Percentiles rank a stretch among this genome's conserved stretches.
Conservation (phyloP, 2,113 vertebrate genomes). For the Dermatemys mawii region DNA sequence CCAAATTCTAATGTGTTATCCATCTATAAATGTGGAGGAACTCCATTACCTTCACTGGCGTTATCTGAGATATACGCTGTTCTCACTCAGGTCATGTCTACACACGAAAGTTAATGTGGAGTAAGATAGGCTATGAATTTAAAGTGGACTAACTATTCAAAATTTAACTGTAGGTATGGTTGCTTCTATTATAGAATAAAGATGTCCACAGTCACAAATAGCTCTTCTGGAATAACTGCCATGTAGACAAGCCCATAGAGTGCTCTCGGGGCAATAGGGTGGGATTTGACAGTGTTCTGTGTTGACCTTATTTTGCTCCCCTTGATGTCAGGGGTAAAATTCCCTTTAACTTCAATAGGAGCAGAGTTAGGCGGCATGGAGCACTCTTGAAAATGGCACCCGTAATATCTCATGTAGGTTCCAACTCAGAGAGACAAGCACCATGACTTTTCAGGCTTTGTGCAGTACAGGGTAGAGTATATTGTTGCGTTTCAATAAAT, state of each 20-base stretch:
- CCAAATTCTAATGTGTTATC: neutral
- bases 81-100: neutral
- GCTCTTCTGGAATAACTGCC: neutral
- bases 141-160: neutral
- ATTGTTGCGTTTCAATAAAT: neutral
- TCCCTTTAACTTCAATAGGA: neutral
- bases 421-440: fast-evolving
- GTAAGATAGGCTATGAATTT: neutral
- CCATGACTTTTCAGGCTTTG: neutral
- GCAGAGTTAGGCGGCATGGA: neutral
- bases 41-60: neutral
- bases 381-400: neutral
- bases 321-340: neutral
- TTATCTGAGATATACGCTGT: neutral
- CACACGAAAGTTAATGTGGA: neutral
- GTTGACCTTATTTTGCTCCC: neutral
- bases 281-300: neutral
- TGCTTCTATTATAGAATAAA: neutral
- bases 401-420: neutral
- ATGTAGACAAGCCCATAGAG: neutral
- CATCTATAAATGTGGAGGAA: fast-evolving
- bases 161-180: neutral
- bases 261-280: neutral
- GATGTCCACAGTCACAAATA: neutral
- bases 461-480: neutral